phyloP scores from a whole-genome alignment of 2,797 vertebrate genomes.

The Cyprinodon diabolis region DNA sequence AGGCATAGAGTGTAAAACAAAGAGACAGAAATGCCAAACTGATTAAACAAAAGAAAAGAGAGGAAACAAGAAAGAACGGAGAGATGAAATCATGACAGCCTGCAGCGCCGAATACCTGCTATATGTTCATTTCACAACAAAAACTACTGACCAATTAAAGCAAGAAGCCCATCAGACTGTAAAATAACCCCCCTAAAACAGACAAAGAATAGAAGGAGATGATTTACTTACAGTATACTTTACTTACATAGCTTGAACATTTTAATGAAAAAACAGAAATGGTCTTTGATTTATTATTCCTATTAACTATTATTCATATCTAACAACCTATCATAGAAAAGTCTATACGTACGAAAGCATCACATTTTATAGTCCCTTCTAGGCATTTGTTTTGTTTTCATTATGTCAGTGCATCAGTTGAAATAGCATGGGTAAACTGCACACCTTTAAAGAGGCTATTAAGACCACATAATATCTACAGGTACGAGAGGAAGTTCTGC shows the following conservation, averaged over 20 bases:
- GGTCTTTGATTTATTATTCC: not conserved
- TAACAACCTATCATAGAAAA: not conserved
- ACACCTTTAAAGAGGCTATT: conserved; percentile 1
- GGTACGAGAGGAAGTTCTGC: not conserved
- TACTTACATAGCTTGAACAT: not conserved
- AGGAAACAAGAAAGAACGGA: conserved; percentile 19
- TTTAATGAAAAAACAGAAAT: not conserved
- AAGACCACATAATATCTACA: conserved; percentile 2
- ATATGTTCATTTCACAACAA: conserved; percentile 7
- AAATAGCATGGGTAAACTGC: not conserved
- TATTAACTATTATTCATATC: not conserved
- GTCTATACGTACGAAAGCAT: not conserved
- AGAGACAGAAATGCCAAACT: conserved; percentile 41
- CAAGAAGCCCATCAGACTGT: not conserved
- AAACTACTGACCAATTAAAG: not conserved
- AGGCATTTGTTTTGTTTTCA: conserved; percentile 1
- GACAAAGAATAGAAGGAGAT: not conserved
- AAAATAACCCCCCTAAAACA: not conserved
- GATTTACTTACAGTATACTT: too few relatives aligned
- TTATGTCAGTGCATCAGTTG: not conserved
- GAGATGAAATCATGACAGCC: conserved; percentile 44
- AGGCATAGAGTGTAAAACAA: conserved; percentile 47
- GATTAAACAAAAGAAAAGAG: conserved; percentile 35
- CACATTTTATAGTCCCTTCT: not conserved
- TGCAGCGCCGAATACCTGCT: conserved; percentile 26